Percentiles rank a stretch among this genome's conserved stretches.
Conservation (phyloP, 23 tunicate genomes). For the Ciona savignyi region DNA sequence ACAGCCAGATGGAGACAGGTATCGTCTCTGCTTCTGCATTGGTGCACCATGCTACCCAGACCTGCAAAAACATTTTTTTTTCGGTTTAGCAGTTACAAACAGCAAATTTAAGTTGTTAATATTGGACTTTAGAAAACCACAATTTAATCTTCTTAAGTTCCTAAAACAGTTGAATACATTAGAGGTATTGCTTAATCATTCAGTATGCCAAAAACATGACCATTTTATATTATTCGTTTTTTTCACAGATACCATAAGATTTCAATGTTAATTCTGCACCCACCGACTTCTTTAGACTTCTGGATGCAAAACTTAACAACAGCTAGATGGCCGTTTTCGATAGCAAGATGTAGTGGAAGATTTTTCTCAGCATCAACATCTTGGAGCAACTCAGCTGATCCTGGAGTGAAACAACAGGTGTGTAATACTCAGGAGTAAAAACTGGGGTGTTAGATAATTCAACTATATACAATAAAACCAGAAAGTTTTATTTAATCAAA, state of each 20-base stretch:
- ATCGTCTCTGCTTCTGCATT: slow-evolving; percentile 57
- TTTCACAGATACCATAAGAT: neutral
- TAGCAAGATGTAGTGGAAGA: slow-evolving; percentile 76
- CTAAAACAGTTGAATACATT: too few species aligned
- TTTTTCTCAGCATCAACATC: slow-evolving; percentile 85
- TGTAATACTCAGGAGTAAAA: neutral
- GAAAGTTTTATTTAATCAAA: slow-evolving; percentile 4
- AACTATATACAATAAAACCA: too few species aligned
- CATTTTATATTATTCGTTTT: too few species aligned
- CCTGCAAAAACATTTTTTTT: too few species aligned
- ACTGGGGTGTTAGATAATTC: neutral
- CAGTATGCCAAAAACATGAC: too few species aligned
- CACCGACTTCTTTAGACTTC: slow-evolving; percentile 47
- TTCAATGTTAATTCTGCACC: neutral
- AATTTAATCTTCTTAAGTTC: neutral
- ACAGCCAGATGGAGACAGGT: slow-evolving; percentile 92
- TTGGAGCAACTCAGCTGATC: slow-evolving; percentile 60
- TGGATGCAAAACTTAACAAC: slow-evolving; percentile 69
- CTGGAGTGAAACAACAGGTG: neutral
- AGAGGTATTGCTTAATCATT: too few species aligned
- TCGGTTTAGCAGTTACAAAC: too few species aligned
- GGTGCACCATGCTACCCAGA: slow-evolving; percentile 52
- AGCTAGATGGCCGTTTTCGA: slow-evolving; percentile 75
- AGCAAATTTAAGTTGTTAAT: too few species aligned
- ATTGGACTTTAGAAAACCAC: neutral